Conservation (phyloP, 2,888 invertebrate species). For the Leucophenga maculata region DNA sequence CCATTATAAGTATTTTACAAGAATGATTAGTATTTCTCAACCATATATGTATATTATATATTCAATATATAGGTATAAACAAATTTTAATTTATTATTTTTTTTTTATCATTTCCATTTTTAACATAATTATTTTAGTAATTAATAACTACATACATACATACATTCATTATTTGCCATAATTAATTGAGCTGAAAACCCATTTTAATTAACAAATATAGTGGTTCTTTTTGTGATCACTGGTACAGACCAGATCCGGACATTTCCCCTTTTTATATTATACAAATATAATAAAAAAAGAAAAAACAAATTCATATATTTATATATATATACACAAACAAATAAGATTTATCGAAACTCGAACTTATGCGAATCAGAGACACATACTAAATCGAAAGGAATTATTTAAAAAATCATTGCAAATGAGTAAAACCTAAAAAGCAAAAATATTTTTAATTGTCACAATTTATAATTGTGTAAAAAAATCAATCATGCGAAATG, state of each 20-base stretch:
- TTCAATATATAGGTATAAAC: background rate
- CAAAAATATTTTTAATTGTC: constrained; percentile 49
- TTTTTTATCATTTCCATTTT: constrained; percentile 4
- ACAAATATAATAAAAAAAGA: constrained; percentile 58
- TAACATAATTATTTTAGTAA: constrained; percentile 28
- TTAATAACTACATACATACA: constrained; percentile 37
- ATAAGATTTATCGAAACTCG: background rate
- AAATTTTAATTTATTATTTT: constrained; percentile 28
- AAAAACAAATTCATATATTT: constrained; percentile 25
- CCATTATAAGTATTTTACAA: background rate
- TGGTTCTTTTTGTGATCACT: constrained; percentile 66
- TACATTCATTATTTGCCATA: constrained; percentile 23
- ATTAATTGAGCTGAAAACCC: background rate
- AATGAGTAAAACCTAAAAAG: constrained; percentile 52
- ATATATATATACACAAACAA: constrained; percentile 34
- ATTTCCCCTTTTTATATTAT: constrained; percentile 49
- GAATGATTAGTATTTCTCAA: background rate
- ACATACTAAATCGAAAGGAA: background rate
- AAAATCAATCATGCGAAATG: constrained; percentile 44
- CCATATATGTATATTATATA: background rate
- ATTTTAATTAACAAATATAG: constrained; percentile 48
- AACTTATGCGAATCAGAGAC: constrained; percentile 3
- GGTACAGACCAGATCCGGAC: constrained; percentile 45
- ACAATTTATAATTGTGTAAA: constrained; percentile 53
- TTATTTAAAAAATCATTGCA: constrained; percentile 59